Evolutionary conservation across 2,797 vertebrate species (phyloP), one percentile per base, ranked within the genome.

Genomic region (Tamandua tetradactyla): DNA sequence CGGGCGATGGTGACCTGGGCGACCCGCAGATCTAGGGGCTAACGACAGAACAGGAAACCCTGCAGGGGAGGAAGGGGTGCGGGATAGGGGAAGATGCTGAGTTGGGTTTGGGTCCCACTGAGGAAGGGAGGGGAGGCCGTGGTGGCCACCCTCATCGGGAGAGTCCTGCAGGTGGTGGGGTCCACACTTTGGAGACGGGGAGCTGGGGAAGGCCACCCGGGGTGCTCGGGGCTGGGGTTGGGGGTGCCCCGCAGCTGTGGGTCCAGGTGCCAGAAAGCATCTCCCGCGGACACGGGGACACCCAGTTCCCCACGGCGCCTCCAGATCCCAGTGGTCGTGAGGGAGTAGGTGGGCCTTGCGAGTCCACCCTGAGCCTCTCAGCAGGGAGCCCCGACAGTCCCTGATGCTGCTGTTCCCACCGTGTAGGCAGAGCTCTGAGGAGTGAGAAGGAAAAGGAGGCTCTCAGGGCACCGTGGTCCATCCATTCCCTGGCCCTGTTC

Each of bases 291-390:
- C 37, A n/a, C 27, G 1, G 30, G 57, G 47, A 37, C 2, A 12
- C 22, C 1, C 35, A 27, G 66, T n/a, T 40, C 49, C 44, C 59
- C 23, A 0, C 23, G 0, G 11, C 71, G 42, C 40, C 22, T 18
- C 17, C 20, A 7, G 35, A 64, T 25, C 81, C 27, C 75, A 59
- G 66, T 57, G 23, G 35, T 79, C 40, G 25, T 32, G n/a, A 27
- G 27, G 20, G 59, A 75, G 49, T n/a, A 52, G 30, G 49, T 86
- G 52, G 12, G 35, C 1, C 44, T 10, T 30, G 32, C 61, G 2
- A 62, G 23, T 13, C 4, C 68, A 40, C 25, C 37, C 40, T 72
- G 40, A 23, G 55, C 20, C 13, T 35, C 37, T 66, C 64, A 72
- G 11, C 1, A 1, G 22, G 37, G 17, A 27, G 11, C 12, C 8